Conservation (phyloP, 2,113 vertebrate genomes). For the Clarias gariepinus region DNA sequence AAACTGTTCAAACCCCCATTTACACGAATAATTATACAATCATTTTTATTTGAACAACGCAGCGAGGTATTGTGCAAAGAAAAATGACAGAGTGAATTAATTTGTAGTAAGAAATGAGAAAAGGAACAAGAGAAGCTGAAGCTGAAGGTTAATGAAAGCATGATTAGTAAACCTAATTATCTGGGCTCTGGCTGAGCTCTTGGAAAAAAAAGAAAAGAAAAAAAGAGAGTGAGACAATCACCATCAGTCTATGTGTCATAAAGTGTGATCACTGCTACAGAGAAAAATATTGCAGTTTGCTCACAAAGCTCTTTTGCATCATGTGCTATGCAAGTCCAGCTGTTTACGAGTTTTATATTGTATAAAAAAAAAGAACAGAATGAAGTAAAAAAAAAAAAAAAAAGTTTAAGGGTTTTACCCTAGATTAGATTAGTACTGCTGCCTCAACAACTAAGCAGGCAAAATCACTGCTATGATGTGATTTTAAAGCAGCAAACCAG, state of each 20-base stretch:
- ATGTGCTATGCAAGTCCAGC: slow-evolving; percentile 42
- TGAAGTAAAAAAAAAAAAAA: not conserved
- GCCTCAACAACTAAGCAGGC: not conserved
- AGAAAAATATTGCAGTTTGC: slow-evolving; percentile 61
- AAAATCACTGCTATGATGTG: not conserved
- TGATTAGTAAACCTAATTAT: slow-evolving; percentile 73
- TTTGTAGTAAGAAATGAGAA: slow-evolving; percentile 18
- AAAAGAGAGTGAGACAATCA: slow-evolving; percentile 41
- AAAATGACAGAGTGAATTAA: slow-evolving; percentile 38
- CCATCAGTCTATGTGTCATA: slow-evolving; percentile 58
- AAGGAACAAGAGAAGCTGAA: slow-evolving; percentile 38
- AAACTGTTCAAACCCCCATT: slow-evolving; percentile 46
- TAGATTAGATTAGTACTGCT: not conserved
- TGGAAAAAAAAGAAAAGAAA: slow-evolving; percentile 49
- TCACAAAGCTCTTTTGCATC: slow-evolving; percentile 48
- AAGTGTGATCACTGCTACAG: slow-evolving; percentile 64
- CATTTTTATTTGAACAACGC: slow-evolving; percentile 57
- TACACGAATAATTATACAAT: slow-evolving; percentile 56
- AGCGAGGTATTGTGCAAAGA: slow-evolving; percentile 40
- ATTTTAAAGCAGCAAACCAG: not conserved
- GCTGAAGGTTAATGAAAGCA: slow-evolving; percentile 61
- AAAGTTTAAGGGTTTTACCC: too few species aligned
- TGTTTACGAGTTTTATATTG: not conserved
- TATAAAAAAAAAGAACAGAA: slow-evolving; percentile 1
- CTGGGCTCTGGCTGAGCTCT: slow-evolving; percentile 55